Base-by-base conservation (phyloP, 2,797 vertebrate species). In the Emys orbicularis region DNA sequence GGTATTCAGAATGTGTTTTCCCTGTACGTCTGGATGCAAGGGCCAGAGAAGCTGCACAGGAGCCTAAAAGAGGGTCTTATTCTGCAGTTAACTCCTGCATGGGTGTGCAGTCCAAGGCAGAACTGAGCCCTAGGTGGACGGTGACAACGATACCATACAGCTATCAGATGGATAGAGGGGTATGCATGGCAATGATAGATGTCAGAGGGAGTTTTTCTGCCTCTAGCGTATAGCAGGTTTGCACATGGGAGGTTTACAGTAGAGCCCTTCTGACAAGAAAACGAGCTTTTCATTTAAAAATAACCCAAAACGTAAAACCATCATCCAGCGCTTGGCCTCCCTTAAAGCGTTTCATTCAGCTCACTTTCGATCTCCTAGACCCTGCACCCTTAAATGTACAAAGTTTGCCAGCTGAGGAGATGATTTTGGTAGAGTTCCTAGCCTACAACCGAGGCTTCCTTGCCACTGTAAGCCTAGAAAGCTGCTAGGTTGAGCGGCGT, bases 371-470 rank as follows among this genome's bases (percentile, higher is more conserved):
- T 15, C 65, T 0, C 1, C 27, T 76, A 72, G 65, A 44, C 87
- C 34, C 59, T 86, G 87, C 84, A 90, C 61, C 86, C 88, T 81
- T 77, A 92, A 94, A 25, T 68, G n/a, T n/a, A 37, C 72, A 89
- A 47, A 81, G 93, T 86, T 85, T 87, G 79, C 53, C 65, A 81
- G 76, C 93, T 80, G 93, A 59, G n/a, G 85, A 87, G 87, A 86
- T 68, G 18, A n/a, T 52, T 90, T 95, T 68, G 11, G 87, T 83
- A 49, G 89, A 93, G 87, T 83, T 96, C 89, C 94, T 94, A n/a
- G 57, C 44, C 85, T 85, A 83, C 68, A 95, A 90, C 91, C 44
- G 49, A 49, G 86, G 96, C 91, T 92, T 83, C 79, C 90, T 90
- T 31, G 6, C 80, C 19, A 19, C 0, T 3, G 95, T 59, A 84